Evolutionary conservation across 2,797 vertebrate species (phyloP).

Genomic region (Emydoidea blandingii): DNA sequence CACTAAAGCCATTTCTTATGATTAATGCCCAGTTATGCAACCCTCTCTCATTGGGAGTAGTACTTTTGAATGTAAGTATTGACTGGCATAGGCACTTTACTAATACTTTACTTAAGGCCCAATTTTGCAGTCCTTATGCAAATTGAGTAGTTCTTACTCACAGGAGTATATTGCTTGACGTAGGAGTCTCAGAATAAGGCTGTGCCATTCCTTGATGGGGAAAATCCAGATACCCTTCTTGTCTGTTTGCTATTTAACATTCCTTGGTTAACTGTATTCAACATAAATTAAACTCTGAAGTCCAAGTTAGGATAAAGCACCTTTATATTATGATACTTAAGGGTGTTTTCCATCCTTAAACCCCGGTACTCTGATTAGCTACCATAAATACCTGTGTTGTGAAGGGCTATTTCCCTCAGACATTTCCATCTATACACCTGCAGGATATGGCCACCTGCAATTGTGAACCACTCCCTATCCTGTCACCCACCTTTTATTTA

Average conservation of each 20-base stretch:
- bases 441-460: neutral
- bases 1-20: neutral
- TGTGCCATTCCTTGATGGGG: neutral
- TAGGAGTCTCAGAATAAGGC: neutral
- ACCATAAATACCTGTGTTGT: neutral
- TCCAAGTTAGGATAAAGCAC: neutral
- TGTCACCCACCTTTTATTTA: neutral
- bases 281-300: neutral
- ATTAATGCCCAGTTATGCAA: neutral
- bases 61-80: neutral
- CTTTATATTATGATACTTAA: neutral
- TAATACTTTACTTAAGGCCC: neutral
- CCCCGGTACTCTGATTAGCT: neutral
- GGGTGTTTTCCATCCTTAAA: neutral
- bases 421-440: neutral
- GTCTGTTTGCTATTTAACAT: neutral
- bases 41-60: neutral
- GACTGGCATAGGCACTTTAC: neutral
- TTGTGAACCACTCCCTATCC: neutral
- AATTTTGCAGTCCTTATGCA: neutral
- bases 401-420: neutral
- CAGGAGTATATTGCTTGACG: neutral
- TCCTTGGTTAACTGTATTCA: neutral
- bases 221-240: neutral
- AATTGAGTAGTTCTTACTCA: neutral